A percentile compares a stretch with the other conserved stretches of the same genome.
phyloP scores from a whole-genome alignment of 2,888 invertebrate species.

The Tachina lurida region DNA sequence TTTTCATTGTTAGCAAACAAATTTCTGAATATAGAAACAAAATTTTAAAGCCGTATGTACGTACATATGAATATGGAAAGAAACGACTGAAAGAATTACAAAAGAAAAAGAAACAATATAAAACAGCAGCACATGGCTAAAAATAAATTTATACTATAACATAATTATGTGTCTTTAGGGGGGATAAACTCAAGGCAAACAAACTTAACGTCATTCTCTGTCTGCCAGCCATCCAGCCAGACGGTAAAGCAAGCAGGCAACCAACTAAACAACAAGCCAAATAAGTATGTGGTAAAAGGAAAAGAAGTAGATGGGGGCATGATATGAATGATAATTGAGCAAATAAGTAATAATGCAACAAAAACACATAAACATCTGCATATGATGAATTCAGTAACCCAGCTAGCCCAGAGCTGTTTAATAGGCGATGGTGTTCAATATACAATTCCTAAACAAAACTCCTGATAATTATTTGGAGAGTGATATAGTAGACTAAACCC shows the following conservation, averaged over 20 bases:
- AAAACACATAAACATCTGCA: background rate
- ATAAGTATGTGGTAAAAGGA: too few relatives aligned
- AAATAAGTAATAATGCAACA: background rate
- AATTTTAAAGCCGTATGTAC: conserved; percentile 1
- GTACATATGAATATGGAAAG: background rate
- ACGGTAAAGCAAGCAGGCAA: background rate
- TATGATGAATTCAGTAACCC: conserved; percentile 3
- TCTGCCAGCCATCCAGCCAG: background rate
- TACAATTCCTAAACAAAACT: too few relatives aligned
- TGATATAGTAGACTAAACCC: too few relatives aligned
- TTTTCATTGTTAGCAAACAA: conserved; percentile 37
- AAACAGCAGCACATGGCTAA: conserved; percentile 16
- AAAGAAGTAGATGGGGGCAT: conserved; percentile 4
- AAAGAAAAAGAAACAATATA: background rate
- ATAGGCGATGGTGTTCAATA: too few relatives aligned
- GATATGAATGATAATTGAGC: conserved; percentile 21
- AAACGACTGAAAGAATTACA: background rate
- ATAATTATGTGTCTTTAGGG: background rate
- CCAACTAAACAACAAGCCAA: background rate
- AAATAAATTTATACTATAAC: conserved; percentile 28
- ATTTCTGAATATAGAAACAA: conserved; percentile 1
- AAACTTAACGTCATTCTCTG: conserved; percentile 20
- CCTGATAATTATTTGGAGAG: too few relatives aligned
- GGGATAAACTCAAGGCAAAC: conserved; percentile 16
- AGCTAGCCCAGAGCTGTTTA: too few relatives aligned